Evolutionary conservation across 2,888 invertebrate genomes (phyloP), one percentile per base, ranked within the genome.

Genomic region (Ennomos quercinarius): DNA sequence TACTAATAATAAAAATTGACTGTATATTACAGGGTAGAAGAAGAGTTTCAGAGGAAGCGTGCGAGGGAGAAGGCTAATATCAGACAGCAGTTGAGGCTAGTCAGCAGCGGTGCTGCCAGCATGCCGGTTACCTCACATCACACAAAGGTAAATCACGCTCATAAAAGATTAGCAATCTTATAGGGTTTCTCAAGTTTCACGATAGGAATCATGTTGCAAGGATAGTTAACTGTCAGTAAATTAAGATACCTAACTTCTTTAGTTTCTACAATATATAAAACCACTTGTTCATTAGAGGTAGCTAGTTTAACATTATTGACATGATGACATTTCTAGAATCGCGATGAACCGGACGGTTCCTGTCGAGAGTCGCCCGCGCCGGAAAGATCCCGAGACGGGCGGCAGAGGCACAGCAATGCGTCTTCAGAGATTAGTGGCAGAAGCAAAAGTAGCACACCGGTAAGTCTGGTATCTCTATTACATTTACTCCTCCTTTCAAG

Each of bases 1-100:
- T 17, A 4, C 4, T 2, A 17, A 27, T 27, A 6, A 27, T n/a
- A 55, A 40, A 40, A 43, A 10, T 12, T 47, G 10, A n/a, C 2
- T 36, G 10, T 37, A 45, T 10, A 42, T 70, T 72, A 2, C 76
- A 94, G 95, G 78, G 97, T 97, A 4, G 97, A 97, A 78, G 97
- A 97, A 79, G 97, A 97, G 83, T 97, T 97, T 83, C 97, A 97
- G 81, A 93, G 95, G 66, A 97, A 97, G 84, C 93, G 97, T 43
- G 97, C 96, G 39, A 87, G 95, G 64, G 96, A 96, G 84, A 96
- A 96, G 80, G 96, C 95, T 0, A 95, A 89, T 67, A 96, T 97
- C 63, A 88, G 96, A 35, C 96, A 97, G 70, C 97, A 97, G 80
- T 84, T 97, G 67, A 86, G 96, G 44, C 87, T 96, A 17, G 96